Conservation (phyloP, 2,113 vertebrate genomes). For the Melozone crissalis region DNA sequence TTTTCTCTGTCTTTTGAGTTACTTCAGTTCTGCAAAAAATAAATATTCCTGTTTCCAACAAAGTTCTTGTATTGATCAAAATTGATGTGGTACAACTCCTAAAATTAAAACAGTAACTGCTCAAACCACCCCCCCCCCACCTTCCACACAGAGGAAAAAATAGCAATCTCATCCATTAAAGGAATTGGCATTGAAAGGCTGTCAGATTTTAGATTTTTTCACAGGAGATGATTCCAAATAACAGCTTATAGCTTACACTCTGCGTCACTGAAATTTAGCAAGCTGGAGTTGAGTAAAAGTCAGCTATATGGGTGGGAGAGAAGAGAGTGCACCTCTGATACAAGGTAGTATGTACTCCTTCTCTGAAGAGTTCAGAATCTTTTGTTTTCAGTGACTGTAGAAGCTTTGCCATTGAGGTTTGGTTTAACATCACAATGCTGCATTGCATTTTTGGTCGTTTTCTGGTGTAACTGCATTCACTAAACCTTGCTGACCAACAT, state of each 20-base stretch:
- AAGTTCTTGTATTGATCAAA: background rate
- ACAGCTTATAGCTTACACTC: background rate
- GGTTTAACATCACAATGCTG: background rate
- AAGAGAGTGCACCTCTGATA: background rate
- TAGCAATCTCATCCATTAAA: background rate
- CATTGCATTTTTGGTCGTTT: background rate
- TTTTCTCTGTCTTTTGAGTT: background rate
- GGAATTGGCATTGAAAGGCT: background rate
- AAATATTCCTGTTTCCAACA: background rate
- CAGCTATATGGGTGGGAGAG: background rate
- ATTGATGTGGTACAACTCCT: background rate
- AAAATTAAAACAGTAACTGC: background rate
- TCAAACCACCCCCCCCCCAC: background rate
- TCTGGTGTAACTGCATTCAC: background rate
- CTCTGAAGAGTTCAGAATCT: background rate
- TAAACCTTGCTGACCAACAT: background rate
- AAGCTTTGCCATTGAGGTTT: background rate
- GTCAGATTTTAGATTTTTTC: background rate
- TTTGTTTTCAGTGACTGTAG: background rate
- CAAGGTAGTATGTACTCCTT: background rate
- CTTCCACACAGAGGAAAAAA: background rate
- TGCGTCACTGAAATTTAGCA: background rate
- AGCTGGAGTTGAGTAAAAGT: background rate
- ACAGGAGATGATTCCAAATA: background rate
- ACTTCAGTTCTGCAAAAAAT: background rate